A percentile compares a stretch with the other conserved stretches of the same genome.
Evolutionary conservation across 2,888 invertebrate species (phyloP).

Genomic region (Phaedon cochleariae): DNA sequence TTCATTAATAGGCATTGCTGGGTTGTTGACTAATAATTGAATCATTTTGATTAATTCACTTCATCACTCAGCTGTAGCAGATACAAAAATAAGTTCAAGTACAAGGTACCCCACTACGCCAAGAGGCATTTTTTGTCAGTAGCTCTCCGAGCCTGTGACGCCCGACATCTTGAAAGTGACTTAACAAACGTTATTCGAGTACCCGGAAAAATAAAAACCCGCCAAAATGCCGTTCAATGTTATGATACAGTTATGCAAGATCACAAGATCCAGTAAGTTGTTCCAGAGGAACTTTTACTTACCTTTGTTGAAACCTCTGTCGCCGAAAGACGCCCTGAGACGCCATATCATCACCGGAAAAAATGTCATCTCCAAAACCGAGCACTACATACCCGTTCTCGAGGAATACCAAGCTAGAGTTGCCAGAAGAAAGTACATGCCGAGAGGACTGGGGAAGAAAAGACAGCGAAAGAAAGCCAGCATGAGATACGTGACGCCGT

Average conservation of each 20-base stretch:
- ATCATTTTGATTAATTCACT: slow-evolving; percentile 20
- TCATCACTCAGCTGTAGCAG: slow-evolving; percentile 29
- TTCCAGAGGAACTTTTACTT: slow-evolving; percentile 85
- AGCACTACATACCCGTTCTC: slow-evolving; percentile 82
- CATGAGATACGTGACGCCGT: slow-evolving; percentile 56
- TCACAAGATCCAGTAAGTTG: slow-evolving; percentile 81
- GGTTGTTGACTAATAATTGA: slow-evolving; percentile 18
- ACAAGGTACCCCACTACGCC: slow-evolving; percentile 42
- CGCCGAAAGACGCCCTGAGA: slow-evolving; percentile 83
- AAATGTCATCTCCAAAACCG: slow-evolving; percentile 76
- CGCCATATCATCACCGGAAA: slow-evolving; percentile 83
- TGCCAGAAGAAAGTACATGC: slow-evolving; percentile 53
- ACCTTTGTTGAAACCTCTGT: slow-evolving; percentile 80
- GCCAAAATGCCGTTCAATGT: slow-evolving; percentile 58
- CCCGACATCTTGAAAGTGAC: slow-evolving; percentile 46
- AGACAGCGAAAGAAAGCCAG: slow-evolving; percentile 54
- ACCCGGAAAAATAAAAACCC: slow-evolving; percentile 32
- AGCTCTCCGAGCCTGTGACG: slow-evolving; percentile 46
- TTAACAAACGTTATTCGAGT: slow-evolving; percentile 34
- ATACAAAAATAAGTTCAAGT: slow-evolving; percentile 47
- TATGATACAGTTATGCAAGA: slow-evolving; percentile 78
- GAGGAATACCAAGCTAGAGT: slow-evolving; percentile 62
- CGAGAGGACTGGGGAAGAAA: slow-evolving; percentile 57
- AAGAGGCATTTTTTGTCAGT: slow-evolving; percentile 47
- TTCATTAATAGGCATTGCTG: slow-evolving; percentile 26